Conservation (phyloP, 2,113 vertebrate genomes). For the Callocephalon fimbriatum region DNA sequence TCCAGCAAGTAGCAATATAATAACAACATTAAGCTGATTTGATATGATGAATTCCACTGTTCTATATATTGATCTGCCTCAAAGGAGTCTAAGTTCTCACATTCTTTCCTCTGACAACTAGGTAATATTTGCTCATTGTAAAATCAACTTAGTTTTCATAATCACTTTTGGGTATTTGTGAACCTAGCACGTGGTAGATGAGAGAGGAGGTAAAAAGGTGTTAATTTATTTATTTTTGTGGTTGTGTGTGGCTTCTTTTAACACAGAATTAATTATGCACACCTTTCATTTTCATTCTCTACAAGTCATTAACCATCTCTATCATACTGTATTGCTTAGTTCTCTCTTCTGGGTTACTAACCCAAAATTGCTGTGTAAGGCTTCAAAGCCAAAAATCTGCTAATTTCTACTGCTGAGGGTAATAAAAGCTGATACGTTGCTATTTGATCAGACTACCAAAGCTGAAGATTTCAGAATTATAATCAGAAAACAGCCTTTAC, state of each 20-base stretch:
- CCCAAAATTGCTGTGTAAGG: background rate
- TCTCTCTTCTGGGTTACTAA: background rate
- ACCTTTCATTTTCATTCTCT: background rate
- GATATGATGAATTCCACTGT: background rate
- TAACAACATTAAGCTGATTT: background rate
- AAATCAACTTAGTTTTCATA: background rate
- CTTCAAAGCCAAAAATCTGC: background rate
- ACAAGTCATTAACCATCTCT: background rate
- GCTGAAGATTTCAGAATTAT: background rate
- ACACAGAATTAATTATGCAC: background rate
- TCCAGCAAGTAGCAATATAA: background rate
- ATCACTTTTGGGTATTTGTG: background rate
- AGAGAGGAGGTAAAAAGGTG: background rate
- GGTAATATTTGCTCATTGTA: background rate
- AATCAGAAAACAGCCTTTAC: background rate
- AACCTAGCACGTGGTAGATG: background rate
- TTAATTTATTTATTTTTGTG: background rate
- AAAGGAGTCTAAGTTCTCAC: background rate
- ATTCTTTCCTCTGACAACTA: background rate
- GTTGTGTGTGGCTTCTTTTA: background rate
- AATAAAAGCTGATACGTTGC: background rate
- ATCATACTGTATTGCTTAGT: background rate
- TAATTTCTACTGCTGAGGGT: background rate
- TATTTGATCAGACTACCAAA: background rate
- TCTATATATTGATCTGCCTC: background rate